Conservation (phyloP, 1,140 invertebrate species). For the Procambarus virginalis region DNA sequence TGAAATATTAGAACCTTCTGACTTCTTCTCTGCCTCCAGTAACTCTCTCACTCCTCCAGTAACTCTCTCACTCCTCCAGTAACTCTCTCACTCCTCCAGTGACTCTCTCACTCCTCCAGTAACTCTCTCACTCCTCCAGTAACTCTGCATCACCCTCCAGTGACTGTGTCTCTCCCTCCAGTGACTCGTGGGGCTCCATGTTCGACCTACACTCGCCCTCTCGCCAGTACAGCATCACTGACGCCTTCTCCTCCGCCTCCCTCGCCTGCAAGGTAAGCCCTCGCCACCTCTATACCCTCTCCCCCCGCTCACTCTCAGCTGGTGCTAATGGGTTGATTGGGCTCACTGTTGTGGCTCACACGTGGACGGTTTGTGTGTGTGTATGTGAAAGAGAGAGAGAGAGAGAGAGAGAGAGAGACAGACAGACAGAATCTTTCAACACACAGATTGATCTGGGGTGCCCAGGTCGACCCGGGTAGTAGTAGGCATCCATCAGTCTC, state of each 20-base stretch:
- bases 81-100: background rate
- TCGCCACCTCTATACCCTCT: too few relatives aligned
- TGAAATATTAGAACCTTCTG: too few relatives aligned
- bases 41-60: background rate
- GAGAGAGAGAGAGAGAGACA: background rate
- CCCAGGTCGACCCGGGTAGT: too few relatives aligned
- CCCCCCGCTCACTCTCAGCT: too few relatives aligned
- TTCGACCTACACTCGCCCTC: constrained; percentile 43
- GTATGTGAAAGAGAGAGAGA: too few relatives aligned
- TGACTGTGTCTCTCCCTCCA: background rate
- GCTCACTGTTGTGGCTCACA: background rate
- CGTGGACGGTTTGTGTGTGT: background rate
- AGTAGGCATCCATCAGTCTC: too few relatives aligned
- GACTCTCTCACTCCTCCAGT: background rate
- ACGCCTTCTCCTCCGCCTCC: constrained; percentile 44
- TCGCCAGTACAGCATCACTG: constrained; percentile 38
- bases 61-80: background rate
- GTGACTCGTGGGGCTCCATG: constrained; percentile 27
- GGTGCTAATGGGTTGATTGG: too few relatives aligned
- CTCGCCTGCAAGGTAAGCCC: constrained; percentile 39
- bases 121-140: background rate
- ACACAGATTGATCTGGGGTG: too few relatives aligned
- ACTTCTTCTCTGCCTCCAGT: too few relatives aligned
- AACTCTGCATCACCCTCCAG: background rate
- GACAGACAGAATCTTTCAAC: background rate